Percentiles rank a stretch among this genome's conserved stretches.
These are phyloP conservation scores for Bruchidius siliquastri DNA, from an alignment of 2,888 invertebrate species.

Conservation along the genomic window DNA sequence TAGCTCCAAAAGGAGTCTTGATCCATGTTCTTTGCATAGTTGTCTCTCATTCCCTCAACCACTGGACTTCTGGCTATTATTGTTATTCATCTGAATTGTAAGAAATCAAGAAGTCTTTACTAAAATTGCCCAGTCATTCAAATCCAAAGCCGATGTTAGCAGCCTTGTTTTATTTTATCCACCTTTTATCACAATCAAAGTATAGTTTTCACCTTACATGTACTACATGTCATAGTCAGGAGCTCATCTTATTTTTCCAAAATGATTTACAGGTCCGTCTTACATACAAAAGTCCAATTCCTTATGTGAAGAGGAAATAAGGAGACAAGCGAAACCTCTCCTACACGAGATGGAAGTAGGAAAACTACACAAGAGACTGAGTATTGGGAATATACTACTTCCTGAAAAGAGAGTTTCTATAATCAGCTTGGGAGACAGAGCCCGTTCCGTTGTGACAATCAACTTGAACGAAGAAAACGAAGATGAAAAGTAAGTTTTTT, in stretches of 20 bases:
- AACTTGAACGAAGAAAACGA: slow-evolving; percentile 18
- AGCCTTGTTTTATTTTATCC: too few species aligned
- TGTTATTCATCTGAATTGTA: too few species aligned
- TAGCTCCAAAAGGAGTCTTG: too few species aligned
- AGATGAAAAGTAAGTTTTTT: slow-evolving; percentile 16
- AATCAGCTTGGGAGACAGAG: slow-evolving; percentile 34
- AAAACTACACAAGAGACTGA: slow-evolving; percentile 4
- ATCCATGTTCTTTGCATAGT: too few species aligned
- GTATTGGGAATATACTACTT: slow-evolving; percentile 11
- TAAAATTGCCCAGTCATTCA: too few species aligned
- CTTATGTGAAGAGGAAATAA: slow-evolving; percentile 11
- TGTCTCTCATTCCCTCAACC: too few species aligned
- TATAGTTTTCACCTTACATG: too few species aligned
- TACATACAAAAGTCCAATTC: slow-evolving; percentile 6
- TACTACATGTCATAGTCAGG: too few species aligned
- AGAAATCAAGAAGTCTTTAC: too few species aligned
- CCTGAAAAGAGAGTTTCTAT: slow-evolving; percentile 29
- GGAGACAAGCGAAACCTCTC: slow-evolving; percentile 17
- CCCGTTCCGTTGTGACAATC: slow-evolving; percentile 26
- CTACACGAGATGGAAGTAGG: slow-evolving; percentile 5
- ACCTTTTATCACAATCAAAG: too few species aligned
- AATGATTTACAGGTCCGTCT: background rate
- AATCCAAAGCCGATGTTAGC: too few species aligned
- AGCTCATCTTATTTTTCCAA: background rate
- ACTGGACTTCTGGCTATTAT: too few species aligned